These are phyloP conservation scores for Oncorhynchus gorbuscha DNA, from an alignment of 2,113 vertebrate genomes.

Conservation along the genomic window DNA sequence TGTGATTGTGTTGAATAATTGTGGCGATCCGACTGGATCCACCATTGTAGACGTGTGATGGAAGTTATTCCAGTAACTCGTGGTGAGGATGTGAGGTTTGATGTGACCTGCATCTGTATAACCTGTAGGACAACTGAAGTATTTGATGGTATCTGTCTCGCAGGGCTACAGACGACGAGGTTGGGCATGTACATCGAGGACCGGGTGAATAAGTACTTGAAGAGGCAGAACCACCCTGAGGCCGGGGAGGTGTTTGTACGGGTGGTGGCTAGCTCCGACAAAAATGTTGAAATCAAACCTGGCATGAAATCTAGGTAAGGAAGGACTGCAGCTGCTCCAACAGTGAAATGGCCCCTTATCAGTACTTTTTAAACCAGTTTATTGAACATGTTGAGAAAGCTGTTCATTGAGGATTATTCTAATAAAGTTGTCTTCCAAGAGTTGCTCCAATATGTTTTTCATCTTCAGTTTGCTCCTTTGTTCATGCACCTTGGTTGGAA, in stretches of 20 bases:
- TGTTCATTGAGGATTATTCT: no score
- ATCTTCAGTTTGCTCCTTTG: no score
- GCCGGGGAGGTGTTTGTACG: conserved; percentile 97
- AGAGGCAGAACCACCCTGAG: conserved; percentile 95
- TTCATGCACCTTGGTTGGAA: no score
- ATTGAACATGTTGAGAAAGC: no score
- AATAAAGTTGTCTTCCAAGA: no score
- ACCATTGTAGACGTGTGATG: not conserved
- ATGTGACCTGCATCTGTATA: not conserved
- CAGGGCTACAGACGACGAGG: conserved; percentile 89
- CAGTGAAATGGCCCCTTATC: not conserved
- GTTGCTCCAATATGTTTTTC: no score
- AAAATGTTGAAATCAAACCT: conserved; percentile 95
- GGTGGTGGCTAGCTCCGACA: conserved; percentile 97
- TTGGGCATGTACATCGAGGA: conserved; percentile 95
- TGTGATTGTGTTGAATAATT: no score
- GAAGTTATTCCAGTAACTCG: no score
- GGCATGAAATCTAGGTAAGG: conserved; percentile 96
- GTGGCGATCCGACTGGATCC: not conserved
- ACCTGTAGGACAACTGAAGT: not conserved
- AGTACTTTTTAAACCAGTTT: no score
- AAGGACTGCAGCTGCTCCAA: not conserved
- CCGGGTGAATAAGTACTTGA: conserved; percentile 95
- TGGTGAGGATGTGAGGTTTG: not conserved
- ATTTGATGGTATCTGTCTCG: not conserved